Evolutionary conservation across 2,113 vertebrate species (phyloP).

Genomic region (Puffinus mauretanicus): DNA sequence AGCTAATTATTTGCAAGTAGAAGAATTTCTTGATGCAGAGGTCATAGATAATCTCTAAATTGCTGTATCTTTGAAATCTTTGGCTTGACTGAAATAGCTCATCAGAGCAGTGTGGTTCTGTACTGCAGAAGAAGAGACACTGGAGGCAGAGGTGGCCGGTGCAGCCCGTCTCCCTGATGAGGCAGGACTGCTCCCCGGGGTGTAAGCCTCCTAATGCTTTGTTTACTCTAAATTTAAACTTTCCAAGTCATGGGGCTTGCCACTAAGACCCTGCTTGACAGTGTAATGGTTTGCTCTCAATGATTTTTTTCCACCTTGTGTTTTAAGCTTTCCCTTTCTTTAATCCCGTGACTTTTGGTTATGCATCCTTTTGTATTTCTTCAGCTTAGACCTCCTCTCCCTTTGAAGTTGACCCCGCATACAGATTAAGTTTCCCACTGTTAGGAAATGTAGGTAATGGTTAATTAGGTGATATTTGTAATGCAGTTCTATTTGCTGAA

Average conservation of each 20-base stretch:
- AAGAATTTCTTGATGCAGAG: not conserved
- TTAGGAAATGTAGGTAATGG: conserved; percentile 23
- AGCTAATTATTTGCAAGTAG: not conserved
- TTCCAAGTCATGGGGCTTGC: conserved; percentile 9
- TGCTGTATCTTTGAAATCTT: not conserved
- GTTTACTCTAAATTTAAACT: conserved; percentile 57
- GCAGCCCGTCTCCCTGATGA: not conserved
- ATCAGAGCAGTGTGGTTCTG: not conserved
- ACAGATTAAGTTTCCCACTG: conserved; percentile 1
- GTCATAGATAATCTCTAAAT: not conserved
- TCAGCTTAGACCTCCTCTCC: not conserved
- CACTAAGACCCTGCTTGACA: conserved; percentile 14
- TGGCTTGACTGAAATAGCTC: not conserved
- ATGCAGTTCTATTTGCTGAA: not conserved
- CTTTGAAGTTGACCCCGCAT: conserved; percentile 27
- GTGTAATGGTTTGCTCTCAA: not conserved
- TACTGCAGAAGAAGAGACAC: not conserved
- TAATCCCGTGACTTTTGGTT: conserved; percentile 39
- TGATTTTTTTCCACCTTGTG: not conserved
- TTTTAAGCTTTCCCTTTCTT: conserved; percentile 48
- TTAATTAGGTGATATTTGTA: conserved; percentile 45
- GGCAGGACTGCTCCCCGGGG: not conserved
- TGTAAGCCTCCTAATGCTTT: conserved; percentile 44
- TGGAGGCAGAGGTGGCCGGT: not conserved
- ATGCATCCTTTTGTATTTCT: conserved; percentile 28